A percentile compares a stretch with the other conserved stretches of the same genome.
These are phyloP conservation scores for Caenorhabditis uteleia DNA, from an alignment of 2,888 invertebrate species.

Conservation along the genomic window DNA sequence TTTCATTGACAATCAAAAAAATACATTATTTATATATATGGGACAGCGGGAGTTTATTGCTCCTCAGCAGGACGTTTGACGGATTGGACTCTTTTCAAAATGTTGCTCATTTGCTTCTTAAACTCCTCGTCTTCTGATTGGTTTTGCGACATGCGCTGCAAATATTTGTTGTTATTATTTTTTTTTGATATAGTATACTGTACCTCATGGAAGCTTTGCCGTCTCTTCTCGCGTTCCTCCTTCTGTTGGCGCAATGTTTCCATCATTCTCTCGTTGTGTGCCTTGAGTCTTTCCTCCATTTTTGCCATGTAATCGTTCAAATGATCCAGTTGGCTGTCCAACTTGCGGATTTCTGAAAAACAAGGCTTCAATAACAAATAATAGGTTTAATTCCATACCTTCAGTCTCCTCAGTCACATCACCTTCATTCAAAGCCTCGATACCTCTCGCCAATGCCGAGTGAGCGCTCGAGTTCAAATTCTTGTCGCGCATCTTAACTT, in stretches of 20 bases:
- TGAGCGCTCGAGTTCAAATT: constrained; percentile 44
- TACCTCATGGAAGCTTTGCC: constrained; percentile 67
- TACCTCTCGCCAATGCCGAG: constrained; percentile 50
- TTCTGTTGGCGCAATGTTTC: constrained; percentile 64
- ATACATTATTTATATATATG: no score
- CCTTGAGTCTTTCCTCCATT: constrained; percentile 54
- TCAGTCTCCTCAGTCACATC: constrained; percentile 63
- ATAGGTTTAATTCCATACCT: constrained; percentile 37
- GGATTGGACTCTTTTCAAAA: constrained; percentile 56
- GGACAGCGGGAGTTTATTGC: no score
- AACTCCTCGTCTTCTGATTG: constrained; percentile 67
- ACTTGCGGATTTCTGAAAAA: constrained; percentile 66
- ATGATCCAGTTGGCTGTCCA: constrained; percentile 68
- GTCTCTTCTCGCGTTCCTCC: constrained; percentile 66
- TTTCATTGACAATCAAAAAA: no score
- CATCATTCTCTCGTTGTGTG: constrained; percentile 64
- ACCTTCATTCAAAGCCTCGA: constrained; percentile 60
- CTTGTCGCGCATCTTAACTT: constrained; percentile 41
- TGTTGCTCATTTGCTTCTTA: constrained; percentile 59
- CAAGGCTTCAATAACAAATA: background rate
- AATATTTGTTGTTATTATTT: constrained; percentile 9
- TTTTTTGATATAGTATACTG: constrained; percentile 34
- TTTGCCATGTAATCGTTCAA: constrained; percentile 68
- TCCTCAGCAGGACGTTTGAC: constrained; percentile 16
- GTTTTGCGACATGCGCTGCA: constrained; percentile 47